Conservation (phyloP, 2,113 vertebrate species). For the Naja naja region DNA sequence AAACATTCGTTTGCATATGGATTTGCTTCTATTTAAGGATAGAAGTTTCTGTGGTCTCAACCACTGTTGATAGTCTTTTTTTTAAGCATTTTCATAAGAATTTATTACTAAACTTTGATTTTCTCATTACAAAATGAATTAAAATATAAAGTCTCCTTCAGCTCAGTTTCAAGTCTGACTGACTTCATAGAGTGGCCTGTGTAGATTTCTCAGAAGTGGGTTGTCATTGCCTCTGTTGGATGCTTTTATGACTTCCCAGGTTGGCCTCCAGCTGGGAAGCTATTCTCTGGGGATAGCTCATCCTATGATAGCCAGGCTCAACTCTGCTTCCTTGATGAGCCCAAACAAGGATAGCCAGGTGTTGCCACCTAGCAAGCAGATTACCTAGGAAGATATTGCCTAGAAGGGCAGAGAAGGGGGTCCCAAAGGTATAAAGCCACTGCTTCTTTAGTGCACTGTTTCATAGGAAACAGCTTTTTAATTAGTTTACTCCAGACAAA, state of each 20-base stretch:
- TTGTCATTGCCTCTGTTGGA: background rate
- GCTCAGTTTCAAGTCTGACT: background rate
- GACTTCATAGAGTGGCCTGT: background rate
- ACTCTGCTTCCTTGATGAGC: background rate
- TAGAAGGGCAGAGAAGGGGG: constrained; percentile 46
- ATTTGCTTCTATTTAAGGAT: background rate
- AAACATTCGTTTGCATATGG: background rate
- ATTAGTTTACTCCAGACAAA: constrained; percentile 74
- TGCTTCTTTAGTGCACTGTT: constrained; percentile 61
- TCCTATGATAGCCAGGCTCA: background rate
- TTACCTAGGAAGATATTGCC: constrained; percentile 64
- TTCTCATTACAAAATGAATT: constrained; percentile 68
- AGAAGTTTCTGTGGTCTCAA: constrained; percentile 49
- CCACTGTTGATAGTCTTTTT: constrained; percentile 57
- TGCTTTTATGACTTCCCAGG: background rate
- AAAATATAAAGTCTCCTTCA: background rate
- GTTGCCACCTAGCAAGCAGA: constrained; percentile 15
- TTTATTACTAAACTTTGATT: constrained; percentile 71
- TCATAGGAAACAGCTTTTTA: constrained; percentile 70
- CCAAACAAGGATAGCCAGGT: background rate
- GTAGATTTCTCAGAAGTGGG: background rate
- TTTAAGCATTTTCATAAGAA: constrained; percentile 61
- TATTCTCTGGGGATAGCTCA: background rate
- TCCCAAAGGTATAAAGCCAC: constrained; percentile 59
- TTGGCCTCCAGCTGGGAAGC: background rate